A percentile compares a stretch with the other conserved stretches of the same genome.
Evolutionary conservation across 2,888 invertebrate genomes (phyloP).

Genomic region (Eupithecia inturbata): DNA sequence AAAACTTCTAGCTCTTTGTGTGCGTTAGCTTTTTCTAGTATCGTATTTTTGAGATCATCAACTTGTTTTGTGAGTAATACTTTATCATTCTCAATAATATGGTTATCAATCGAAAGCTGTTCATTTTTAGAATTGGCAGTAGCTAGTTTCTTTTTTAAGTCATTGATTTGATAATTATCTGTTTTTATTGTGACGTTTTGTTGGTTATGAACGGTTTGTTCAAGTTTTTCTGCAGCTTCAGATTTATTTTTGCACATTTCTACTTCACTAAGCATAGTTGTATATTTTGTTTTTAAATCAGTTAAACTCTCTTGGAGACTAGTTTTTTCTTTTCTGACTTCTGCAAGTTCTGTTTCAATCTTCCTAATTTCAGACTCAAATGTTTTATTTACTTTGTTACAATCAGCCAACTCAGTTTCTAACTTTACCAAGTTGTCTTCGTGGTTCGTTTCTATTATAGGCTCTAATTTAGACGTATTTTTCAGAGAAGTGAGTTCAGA

Average conservation of each 20-base stretch:
- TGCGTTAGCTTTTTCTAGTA: slow-evolving; percentile 56
- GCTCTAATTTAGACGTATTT: slow-evolving; percentile 86
- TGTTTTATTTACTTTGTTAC: slow-evolving; percentile 82
- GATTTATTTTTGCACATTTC: slow-evolving; percentile 73
- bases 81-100: slow-evolving; percentile 81
- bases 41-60: slow-evolving; percentile 70
- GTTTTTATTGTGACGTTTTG: slow-evolving; percentile 59
- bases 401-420: slow-evolving; percentile 87
- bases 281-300: slow-evolving; percentile 82
- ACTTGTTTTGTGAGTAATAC: slow-evolving; percentile 74
- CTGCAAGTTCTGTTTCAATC: slow-evolving; percentile 82
- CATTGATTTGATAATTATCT: slow-evolving; percentile 70
- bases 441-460: slow-evolving; percentile 87
- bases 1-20: slow-evolving; percentile 58
- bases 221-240: slow-evolving; percentile 78
- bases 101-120: slow-evolving; percentile 79
- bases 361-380: slow-evolving; percentile 85
- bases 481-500: slow-evolving; percentile 86
- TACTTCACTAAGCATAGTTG: slow-evolving; percentile 75
- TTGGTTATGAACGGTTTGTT: slow-evolving; percentile 66
- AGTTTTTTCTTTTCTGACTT: slow-evolving; percentile 72
- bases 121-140: slow-evolving; percentile 73
- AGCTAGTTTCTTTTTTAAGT: slow-evolving; percentile 69
- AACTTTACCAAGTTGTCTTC: slow-evolving; percentile 87
- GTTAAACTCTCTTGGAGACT: slow-evolving; percentile 80